Conservation (phyloP, 2,797 vertebrate genomes). For the Prionace glauca region DNA sequence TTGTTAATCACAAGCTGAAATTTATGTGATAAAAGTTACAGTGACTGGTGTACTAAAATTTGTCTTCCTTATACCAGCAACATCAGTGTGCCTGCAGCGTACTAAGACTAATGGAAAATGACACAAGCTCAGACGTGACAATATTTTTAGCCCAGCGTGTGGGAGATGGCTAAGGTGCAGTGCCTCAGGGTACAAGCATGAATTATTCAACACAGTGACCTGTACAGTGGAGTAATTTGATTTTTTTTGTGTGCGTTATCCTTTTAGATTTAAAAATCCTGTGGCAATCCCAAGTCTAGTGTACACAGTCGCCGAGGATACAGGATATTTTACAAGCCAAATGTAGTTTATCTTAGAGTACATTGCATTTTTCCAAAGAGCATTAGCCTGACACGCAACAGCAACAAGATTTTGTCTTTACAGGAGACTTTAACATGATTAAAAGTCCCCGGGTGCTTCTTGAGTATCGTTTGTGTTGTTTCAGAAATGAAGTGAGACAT, state of each 20-base stretch:
- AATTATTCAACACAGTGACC: not conserved
- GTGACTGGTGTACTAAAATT: not conserved
- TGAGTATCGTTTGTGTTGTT: not conserved
- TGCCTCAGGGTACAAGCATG: not conserved
- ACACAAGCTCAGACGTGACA: not conserved
- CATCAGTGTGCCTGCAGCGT: not conserved
- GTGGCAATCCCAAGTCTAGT: not conserved
- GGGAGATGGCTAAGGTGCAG: not conserved
- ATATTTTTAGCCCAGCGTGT: constrained; percentile 19
- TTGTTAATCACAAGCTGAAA: not conserved
- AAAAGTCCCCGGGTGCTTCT: not conserved
- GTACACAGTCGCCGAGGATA: not conserved
- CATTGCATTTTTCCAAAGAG: not conserved
- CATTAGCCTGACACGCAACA: not conserved
- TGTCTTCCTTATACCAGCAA: not conserved
- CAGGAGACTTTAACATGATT: not conserved
- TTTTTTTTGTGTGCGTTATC: not conserved
- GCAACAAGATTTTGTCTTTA: not conserved
- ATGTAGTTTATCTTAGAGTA: not conserved
- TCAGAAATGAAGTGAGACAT: not conserved
- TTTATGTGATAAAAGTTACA: not conserved
- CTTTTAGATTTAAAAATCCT: not conserved
- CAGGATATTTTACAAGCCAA: not conserved
- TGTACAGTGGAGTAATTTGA: not conserved
- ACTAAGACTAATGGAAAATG: not conserved